Conservation (phyloP, 1,140 invertebrate species). For the Polypedilum pembai region DNA sequence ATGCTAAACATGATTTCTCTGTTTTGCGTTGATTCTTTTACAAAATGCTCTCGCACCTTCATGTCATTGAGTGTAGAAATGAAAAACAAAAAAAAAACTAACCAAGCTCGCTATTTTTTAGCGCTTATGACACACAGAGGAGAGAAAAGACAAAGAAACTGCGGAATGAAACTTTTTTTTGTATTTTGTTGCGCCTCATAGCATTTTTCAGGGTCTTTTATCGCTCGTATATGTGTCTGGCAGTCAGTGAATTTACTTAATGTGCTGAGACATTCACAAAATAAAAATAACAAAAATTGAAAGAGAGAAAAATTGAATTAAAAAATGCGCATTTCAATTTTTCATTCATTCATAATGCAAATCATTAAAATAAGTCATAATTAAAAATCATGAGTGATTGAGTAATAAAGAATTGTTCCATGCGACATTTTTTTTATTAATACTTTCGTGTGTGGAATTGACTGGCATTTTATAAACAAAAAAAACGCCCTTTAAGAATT, state of each 20-base stretch:
- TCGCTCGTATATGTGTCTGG: not conserved
- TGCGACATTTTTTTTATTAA: too few relatives aligned
- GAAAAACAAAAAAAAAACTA: not conserved
- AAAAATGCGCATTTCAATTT: too few relatives aligned
- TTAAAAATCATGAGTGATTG: too few relatives aligned
- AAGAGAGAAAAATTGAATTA: too few relatives aligned
- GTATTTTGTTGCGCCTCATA: not conserved
- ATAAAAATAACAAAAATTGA: not conserved
- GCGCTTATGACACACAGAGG: not conserved
- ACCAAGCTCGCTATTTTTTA: conserved; percentile 11
- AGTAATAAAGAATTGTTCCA: too few relatives aligned
- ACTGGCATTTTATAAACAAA: too few relatives aligned
- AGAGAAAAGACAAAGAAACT: conserved; percentile 4
- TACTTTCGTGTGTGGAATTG: too few relatives aligned
- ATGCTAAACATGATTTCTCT: too few relatives aligned
- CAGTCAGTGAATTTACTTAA: not conserved
- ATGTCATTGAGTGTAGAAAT: not conserved
- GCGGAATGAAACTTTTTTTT: not conserved
- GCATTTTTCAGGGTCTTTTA: conserved; percentile 7
- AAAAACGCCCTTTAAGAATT: too few relatives aligned
- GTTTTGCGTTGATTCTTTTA: too few relatives aligned
- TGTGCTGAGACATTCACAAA: not conserved
- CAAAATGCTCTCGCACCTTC: not conserved
- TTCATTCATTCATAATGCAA: not conserved
- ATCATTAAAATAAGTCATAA: too few relatives aligned